Evolutionary conservation across 1,140 invertebrate genomes (phyloP).

Genomic region (Neodiprion virginianus): DNA sequence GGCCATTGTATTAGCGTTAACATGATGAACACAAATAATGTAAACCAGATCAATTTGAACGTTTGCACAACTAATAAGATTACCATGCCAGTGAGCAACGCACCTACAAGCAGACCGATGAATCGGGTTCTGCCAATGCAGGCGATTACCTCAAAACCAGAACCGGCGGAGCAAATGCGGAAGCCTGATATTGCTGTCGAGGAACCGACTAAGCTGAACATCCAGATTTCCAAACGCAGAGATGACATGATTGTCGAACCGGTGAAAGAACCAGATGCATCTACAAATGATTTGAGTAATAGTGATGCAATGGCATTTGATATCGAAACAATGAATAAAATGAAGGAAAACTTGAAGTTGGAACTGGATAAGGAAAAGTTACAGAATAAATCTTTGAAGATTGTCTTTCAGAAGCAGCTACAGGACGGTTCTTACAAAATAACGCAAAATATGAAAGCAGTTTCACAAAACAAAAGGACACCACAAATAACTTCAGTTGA

Average conservation of each 20-base stretch:
- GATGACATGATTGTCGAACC: conserved; percentile 27
- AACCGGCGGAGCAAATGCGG: conserved; percentile 38
- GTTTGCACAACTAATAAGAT: conserved; percentile 47
- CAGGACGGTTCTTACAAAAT: conserved; percentile 63
- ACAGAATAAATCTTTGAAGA: conserved; percentile 59
- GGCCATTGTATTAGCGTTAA: conserved; percentile 29
- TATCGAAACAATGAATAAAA: conserved; percentile 33
- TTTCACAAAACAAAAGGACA: conserved; percentile 37
- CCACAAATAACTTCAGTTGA: conserved; percentile 44
- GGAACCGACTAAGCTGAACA: conserved; percentile 47
- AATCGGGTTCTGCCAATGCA: conserved; percentile 79
- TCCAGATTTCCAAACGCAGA: conserved; percentile 38
- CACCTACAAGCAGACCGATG: conserved; percentile 67
- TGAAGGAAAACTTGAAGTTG: conserved; percentile 40
- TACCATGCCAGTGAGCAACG: conserved; percentile 48
- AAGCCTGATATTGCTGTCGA: conserved; percentile 48
- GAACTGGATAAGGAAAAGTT: conserved; percentile 42
- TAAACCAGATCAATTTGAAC: conserved; percentile 28
- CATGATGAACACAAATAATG: conserved; percentile 27
- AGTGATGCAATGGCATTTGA: conserved; percentile 29
- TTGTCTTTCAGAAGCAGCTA: conserved; percentile 61
- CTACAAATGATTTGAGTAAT: conserved; percentile 9
- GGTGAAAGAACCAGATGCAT: conserved; percentile 7
- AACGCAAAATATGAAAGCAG: conserved; percentile 49
- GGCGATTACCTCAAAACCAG: conserved; percentile 52